Conservation (phyloP, 2,113 vertebrate genomes). For the Anhinga anhinga region DNA sequence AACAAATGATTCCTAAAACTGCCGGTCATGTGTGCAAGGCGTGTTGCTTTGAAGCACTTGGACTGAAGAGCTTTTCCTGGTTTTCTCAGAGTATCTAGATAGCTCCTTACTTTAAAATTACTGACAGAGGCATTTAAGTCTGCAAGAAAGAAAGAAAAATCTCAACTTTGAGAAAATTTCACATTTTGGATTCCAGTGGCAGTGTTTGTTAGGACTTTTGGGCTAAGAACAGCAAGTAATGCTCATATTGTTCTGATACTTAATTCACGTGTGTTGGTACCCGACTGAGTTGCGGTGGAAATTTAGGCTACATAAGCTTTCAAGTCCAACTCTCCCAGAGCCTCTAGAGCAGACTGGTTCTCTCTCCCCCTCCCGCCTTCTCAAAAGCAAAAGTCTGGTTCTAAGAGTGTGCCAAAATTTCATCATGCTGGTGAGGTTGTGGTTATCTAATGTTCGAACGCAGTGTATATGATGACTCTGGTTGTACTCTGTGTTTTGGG, state of each 20-base stretch:
- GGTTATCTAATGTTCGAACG: neutral
- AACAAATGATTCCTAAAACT: neutral
- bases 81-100: neutral
- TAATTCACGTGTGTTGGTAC: neutral
- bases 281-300: neutral
- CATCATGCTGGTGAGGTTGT: neutral
- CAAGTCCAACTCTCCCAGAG: neutral
- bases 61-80: neutral
- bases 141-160: neutral
- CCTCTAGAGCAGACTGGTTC: neutral
- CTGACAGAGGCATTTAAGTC: neutral
- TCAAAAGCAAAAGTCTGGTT: neutral
- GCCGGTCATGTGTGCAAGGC: neutral
- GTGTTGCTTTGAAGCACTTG: neutral
- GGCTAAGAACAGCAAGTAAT: neutral
- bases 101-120: neutral
- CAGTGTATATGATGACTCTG: neutral
- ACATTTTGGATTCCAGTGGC: rapidly evolving
- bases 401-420: neutral
- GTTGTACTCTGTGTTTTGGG: neutral
- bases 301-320: neutral
- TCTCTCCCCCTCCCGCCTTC: neutral
- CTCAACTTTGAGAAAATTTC: neutral
- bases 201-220: neutral
- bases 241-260: neutral